Evolutionary conservation across 2,888 invertebrate species (phyloP), one percentile per base, ranked within the genome.

Genomic region (Operophtera brumata): DNA sequence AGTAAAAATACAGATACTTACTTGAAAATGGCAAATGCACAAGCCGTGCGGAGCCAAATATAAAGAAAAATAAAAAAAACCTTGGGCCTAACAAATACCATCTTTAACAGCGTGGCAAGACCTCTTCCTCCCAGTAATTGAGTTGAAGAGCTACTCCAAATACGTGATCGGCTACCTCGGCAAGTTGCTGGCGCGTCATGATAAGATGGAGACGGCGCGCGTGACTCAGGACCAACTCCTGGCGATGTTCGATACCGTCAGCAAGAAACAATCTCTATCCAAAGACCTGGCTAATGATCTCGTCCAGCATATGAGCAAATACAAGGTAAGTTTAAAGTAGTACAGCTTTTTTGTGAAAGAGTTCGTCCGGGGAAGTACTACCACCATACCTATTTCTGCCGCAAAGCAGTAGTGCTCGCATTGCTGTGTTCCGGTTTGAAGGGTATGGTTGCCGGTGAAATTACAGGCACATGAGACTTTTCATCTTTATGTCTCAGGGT

Each of bases 121-220:
- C 59, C 82, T 95, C 1, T 94, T 95, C 92, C 82, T 93, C 35
- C 94, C 95, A 0, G 82, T 94, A 71, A 84, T 95, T 40, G 94
- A 95, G 63, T 81, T 94, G 77, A 94, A 93, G 73, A 93, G 91
- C 71, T 95, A 94, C 67, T 90, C 93, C 0, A 92, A 91, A 62
- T 94, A 92, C 78, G 90, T 94, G 30, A 79, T 92, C 6, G 88
- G 90, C 45, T 94, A 95, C 71, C 85, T 96, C 47, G 82, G 91
- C 6, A 88, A 90, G 42, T 75, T 93, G 6, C 64, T 92, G 28
- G 84, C 86, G 20, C 68, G 70, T 7, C 89, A 91, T 68, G 71
- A 75, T 0, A 80, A 76, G 13, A 82, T 84, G 76, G 82, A 82
- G 3, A 79, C 75, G 13, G 66, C 76, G 0, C 85, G 80, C 59